Conservation (phyloP, 2,113 vertebrate species). For the Macquaria australasica region DNA sequence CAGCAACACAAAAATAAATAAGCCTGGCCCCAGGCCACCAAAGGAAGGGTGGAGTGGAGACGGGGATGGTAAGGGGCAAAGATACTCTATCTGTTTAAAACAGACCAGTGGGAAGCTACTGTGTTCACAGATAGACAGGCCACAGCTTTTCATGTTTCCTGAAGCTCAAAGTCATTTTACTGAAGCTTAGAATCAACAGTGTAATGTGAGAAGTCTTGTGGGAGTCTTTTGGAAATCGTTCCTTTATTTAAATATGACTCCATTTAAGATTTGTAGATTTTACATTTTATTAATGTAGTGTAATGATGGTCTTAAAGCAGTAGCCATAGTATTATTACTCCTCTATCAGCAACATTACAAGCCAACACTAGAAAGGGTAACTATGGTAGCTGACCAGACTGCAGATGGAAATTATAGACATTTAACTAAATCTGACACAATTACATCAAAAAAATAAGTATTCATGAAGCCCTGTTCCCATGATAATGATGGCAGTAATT, state of each 20-base stretch:
- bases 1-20: slow-evolving; percentile 84
- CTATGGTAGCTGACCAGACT: not conserved
- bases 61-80: slow-evolving; percentile 7
- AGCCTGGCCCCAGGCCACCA: slow-evolving; percentile 42
- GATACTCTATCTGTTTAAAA: slow-evolving; percentile 73
- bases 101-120: slow-evolving; percentile 48
- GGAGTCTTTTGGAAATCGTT: not conserved
- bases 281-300: not conserved
- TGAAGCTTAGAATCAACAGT: not conserved
- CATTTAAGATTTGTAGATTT: not conserved
- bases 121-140: slow-evolving; percentile 25
- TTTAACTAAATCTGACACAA: not conserved
- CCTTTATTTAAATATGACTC: not conserved
- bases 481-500: too few species aligned
- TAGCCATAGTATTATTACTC: not conserved
- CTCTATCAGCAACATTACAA: not conserved
- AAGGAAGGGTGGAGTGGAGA: slow-evolving; percentile 53
- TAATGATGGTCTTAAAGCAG: not conserved
- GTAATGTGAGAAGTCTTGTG: not conserved
- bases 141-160: slow-evolving; percentile 28
- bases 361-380: not conserved
- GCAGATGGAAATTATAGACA: not conserved
- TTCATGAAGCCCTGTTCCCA: not conserved
- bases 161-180: not conserved
- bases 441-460: not conserved